Conservation (phyloP, 2,113 vertebrate species). For the Machaerirhynchus nigripectus region DNA sequence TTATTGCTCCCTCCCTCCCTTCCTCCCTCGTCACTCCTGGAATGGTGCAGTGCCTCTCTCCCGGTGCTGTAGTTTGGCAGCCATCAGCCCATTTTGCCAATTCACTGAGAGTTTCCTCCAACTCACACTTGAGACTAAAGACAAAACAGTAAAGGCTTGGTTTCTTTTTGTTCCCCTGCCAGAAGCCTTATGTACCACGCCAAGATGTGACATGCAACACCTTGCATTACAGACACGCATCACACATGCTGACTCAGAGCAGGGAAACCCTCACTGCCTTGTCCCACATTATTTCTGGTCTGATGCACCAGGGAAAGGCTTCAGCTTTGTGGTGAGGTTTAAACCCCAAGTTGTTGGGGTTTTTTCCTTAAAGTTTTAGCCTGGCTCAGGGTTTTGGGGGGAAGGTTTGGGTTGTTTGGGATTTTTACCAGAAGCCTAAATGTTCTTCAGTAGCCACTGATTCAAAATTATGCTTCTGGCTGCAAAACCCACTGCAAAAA, state of each 20-base stretch:
- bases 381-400: neutral
- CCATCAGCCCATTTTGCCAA: neutral
- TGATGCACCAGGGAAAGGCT: neutral
- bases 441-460: accelerated
- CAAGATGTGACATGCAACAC: neutral
- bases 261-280: neutral
- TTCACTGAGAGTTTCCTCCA: neutral
- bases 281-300: neutral
- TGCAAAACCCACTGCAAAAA: neutral
- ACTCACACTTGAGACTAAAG: neutral
- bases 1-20: neutral
- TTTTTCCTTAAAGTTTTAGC: neutral
- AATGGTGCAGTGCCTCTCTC: neutral
- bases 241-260: neutral
- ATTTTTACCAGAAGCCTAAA: neutral
- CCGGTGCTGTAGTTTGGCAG: neutral
- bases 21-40: accelerated
- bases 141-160: neutral
- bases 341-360: neutral
- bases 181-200: neutral
- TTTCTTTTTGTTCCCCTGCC: neutral
- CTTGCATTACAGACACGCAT: neutral
- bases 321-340: neutral
- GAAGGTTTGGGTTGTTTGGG: neutral
- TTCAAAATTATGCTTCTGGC: neutral